Evolutionary conservation across 2,888 invertebrate genomes (phyloP).

Genomic region (Piscicola geometra): DNA sequence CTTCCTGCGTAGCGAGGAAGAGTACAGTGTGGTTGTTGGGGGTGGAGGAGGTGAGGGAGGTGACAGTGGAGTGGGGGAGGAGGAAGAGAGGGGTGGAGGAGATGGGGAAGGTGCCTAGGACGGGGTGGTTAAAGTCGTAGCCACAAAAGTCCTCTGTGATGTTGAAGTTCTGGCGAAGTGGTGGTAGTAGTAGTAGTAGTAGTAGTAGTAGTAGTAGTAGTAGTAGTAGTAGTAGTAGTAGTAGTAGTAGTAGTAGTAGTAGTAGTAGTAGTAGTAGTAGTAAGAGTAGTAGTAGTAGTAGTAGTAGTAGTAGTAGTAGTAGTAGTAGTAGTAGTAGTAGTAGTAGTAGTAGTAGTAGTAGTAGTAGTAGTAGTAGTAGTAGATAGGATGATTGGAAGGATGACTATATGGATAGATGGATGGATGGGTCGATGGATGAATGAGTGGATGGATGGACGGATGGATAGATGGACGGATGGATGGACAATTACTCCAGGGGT

Average conservation of each 20-base stretch:
- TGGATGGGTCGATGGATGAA: background rate
- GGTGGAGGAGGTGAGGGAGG: slow-evolving; percentile 19
- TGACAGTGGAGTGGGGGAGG: slow-evolving; percentile 25
- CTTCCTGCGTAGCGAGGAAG: slow-evolving; percentile 32
- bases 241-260: too few relatives aligned
- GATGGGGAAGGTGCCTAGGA: slow-evolving; percentile 27
- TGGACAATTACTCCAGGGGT: background rate
- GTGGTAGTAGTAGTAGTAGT: background rate
- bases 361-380: too few relatives aligned
- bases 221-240: too few relatives aligned
- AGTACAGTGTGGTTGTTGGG: slow-evolving; percentile 32
- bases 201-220: too few relatives aligned
- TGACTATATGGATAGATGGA: background rate
- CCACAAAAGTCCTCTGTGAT: slow-evolving; percentile 37
- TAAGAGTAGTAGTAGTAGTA: too few relatives aligned
- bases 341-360: too few relatives aligned
- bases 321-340: too few relatives aligned
- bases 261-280: background rate
- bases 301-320: too few relatives aligned
- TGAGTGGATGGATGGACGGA: background rate
- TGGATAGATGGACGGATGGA: background rate
- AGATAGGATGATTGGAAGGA: too few relatives aligned
- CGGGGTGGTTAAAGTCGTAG: slow-evolving; percentile 35
- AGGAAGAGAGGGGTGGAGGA: slow-evolving; percentile 12
- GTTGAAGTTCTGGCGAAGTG: slow-evolving; percentile 26